Base-by-base conservation (phyloP, 2,113 vertebrate species). In the Laterallus jamaicensis region DNA sequence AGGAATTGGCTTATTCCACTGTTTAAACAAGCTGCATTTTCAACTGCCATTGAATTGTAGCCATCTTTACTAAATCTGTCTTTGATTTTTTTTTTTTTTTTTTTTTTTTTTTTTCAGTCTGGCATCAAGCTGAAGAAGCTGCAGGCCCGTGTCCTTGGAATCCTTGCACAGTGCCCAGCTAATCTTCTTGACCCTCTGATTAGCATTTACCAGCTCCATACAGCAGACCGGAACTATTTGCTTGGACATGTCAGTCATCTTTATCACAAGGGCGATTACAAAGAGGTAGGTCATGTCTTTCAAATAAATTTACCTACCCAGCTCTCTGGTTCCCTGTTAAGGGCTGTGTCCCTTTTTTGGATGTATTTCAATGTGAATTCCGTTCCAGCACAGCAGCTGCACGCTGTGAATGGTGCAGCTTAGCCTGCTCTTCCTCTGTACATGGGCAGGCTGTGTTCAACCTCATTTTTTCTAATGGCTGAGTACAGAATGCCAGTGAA, bases 161-260 rank as follows among this genome's bases (percentile, higher is more conserved):
- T 97, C n/a, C 86, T 98, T 8, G 32, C 69, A 1, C 62, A 95
- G 74, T 96, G 97, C 84, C 87, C 96, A 42, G 16, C 77, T 32
- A 91, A 92, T 69, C 95, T 97, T 26, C 52, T 93, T 39, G 96
- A 96, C 78, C 95, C 94, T 2, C 95, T 98, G 81, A 82, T 96
- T 89, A 95, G 76, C 93, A 87, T 98, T 91, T 98, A 97, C 90
- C 95, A 93, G 91, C 96, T 98, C 76, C 92, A 95, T 58, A 80
- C 95, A 13, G 82, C 92, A 12, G 97, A 98, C 64, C 88, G 62
- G 56, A 84, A 89, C 37, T 82, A 11, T 67, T 88, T 97, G 69
- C 96, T 97, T 87, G 89, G 67, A 21, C 90, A 91, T 1, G 31
- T 97, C 75, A 88, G 29, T 90, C 88, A 69, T 76, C 93, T 98